These are phyloP conservation scores for Colius striatus DNA, from an alignment of 2,113 vertebrate species.

Conservation along the genomic window DNA sequence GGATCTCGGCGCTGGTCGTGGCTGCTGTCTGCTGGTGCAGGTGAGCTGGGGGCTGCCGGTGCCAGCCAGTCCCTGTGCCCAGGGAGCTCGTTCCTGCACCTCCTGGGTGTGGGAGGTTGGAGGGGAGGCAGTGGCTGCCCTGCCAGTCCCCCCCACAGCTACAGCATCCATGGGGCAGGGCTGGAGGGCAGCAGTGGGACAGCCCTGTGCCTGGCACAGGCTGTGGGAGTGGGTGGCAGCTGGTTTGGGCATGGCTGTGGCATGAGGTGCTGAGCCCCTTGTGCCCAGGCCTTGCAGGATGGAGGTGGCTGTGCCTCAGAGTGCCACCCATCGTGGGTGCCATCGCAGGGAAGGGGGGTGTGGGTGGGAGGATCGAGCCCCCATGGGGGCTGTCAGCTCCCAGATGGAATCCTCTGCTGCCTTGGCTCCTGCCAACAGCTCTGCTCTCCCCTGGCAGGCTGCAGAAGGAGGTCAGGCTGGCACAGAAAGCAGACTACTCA, in stretches of 20 bases:
- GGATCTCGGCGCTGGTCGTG: conserved; percentile 77
- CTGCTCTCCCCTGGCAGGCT: conserved; percentile 72
- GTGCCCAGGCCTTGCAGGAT: fast-evolving
- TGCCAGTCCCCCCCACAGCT: neutral
- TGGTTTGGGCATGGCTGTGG: neutral
- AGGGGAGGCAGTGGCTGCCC: neutral
- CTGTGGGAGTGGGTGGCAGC: neutral
- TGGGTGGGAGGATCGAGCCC: neutral
- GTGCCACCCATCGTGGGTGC: neutral
- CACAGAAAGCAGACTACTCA: conserved; percentile 85
- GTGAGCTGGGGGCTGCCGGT: conserved; percentile 60
- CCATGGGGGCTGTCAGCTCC: neutral
- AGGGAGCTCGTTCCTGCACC: neutral
- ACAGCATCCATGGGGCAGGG: fast-evolving
- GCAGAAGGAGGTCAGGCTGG: conserved; percentile 81
- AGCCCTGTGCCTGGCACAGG: neutral
- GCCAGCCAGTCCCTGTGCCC: neutral
- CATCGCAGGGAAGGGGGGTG: neutral
- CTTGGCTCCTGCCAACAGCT: neutral
- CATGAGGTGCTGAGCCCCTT: fast-evolving
- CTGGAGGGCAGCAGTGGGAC: neutral
- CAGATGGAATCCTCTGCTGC: fast-evolving
- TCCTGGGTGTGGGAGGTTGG: neutral
- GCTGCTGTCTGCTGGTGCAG: conserved; percentile 88
- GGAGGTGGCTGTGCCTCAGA: neutral